Percentiles rank a stretch among this genome's conserved stretches.
These are phyloP conservation scores for Arvicanthis niloticus DNA, from an alignment of 2,113 vertebrate genomes.

Conservation along the genomic window DNA sequence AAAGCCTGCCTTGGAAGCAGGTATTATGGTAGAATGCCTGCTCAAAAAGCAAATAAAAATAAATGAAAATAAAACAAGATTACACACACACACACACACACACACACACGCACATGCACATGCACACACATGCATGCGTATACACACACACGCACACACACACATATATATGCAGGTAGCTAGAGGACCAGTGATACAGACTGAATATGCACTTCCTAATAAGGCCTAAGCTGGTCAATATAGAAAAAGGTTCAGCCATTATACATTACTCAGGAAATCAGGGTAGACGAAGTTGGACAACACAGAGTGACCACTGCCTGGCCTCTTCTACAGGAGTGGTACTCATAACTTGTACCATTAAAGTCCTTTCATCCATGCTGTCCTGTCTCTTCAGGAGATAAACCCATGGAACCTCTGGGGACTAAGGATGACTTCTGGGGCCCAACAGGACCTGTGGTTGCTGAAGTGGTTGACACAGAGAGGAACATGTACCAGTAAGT, in stretches of 20 bases:
- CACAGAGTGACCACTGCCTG: background rate
- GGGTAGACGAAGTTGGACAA: too few relatives aligned
- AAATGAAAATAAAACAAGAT: background rate
- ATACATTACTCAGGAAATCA: rapidly evolving
- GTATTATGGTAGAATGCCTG: rapidly evolving
- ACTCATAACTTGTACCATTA: rapidly evolving
- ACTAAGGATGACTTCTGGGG: slow-evolving; percentile 34
- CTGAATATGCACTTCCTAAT: background rate
- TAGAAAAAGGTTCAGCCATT: background rate
- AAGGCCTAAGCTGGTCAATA: background rate
- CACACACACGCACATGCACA: too few relatives aligned
- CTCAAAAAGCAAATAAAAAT: background rate
- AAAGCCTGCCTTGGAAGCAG: background rate
- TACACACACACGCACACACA: background rate
- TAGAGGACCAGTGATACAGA: background rate
- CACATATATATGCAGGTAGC: background rate
- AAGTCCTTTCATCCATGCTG: too few relatives aligned
- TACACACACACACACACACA: too few relatives aligned
- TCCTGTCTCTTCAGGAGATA: background rate
- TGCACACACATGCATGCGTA: too few relatives aligned
- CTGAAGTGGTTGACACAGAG: background rate
- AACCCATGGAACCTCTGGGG: rapidly evolving
- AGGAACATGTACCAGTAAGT: slow-evolving; percentile 51
- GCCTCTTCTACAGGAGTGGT: background rate
- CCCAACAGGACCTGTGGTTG: slow-evolving; percentile 26